Evolutionary conservation across 2,888 invertebrate species (phyloP).

Genomic region (Octonoba sinensis): DNA sequence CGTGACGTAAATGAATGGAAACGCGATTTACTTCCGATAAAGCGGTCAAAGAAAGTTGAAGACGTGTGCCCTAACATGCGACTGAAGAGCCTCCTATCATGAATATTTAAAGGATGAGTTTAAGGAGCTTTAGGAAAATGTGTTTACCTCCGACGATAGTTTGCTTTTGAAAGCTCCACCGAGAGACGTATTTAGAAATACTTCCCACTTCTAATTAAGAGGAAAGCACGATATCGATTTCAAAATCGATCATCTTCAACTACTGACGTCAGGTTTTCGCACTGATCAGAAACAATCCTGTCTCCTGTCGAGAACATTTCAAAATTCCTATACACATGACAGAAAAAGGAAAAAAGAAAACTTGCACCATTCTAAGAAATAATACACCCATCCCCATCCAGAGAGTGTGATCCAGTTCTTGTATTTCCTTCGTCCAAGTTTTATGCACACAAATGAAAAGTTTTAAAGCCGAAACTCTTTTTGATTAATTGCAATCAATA

Average conservation of each 20-base stretch:
- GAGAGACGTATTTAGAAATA: conserved; percentile 37
- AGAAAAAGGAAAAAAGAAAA: no score
- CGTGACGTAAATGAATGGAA: conserved; percentile 15
- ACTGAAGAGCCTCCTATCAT: conserved; percentile 6
- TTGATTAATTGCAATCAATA: no score
- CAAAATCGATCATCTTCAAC: conserved; percentile 45
- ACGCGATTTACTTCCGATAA: conserved; percentile 14
- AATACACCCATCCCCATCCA: no score
- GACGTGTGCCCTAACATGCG: background rate
- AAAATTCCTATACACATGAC: no score
- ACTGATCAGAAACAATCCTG: conserved; percentile 12
- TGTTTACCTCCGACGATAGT: conserved; percentile 39
- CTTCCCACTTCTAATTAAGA: conserved; percentile 50
- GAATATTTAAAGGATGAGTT: conserved; percentile 24
- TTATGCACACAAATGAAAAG: no score
- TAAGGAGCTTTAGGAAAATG: conserved; percentile 13
- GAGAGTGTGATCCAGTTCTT: no score
- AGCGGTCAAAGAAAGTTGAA: conserved; percentile 9
- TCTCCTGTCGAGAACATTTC: background rate
- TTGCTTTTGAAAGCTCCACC: conserved; percentile 30
- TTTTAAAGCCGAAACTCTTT: no score
- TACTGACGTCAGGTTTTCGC: conserved; percentile 31
- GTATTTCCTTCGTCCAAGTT: no score
- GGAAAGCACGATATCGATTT: conserved; percentile 41
- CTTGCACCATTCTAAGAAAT: no score